Conservation (phyloP, 2,113 vertebrate species). For the Taurulus bubalis region DNA sequence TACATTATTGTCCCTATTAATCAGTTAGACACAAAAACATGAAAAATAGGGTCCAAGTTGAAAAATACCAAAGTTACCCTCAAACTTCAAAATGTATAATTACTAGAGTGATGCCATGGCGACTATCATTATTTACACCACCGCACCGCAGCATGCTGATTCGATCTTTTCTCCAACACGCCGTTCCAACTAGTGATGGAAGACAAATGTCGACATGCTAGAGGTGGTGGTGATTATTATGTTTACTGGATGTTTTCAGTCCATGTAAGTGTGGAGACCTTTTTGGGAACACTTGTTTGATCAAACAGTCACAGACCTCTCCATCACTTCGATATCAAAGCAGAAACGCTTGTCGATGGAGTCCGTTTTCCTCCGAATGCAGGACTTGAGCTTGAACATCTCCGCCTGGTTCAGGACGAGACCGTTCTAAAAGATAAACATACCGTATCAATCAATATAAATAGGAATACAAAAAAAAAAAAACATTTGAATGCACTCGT, state of each 20-base stretch:
- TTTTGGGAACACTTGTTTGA: neutral
- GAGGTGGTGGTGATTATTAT: neutral
- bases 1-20: neutral
- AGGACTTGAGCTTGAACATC: constrained; percentile 95
- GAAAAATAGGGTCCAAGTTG: neutral
- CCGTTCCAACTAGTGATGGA: neutral
- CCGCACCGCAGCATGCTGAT: neutral
- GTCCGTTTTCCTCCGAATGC: constrained; percentile 95
- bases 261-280: constrained; percentile 8
- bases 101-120: neutral
- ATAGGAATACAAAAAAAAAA: neutral
- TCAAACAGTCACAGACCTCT: constrained; percentile 87
- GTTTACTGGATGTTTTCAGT: constrained; percentile 31
- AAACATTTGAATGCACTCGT: neutral
- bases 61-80: neutral
- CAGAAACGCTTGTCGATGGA: constrained; percentile 99
- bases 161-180: neutral
- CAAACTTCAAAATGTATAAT: neutral
- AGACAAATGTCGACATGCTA: neutral
- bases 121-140: neutral
- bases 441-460: neutral
- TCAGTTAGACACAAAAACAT: neutral
- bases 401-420: constrained; percentile 89
- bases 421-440: constrained; percentile 86
- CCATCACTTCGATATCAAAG: constrained; percentile 95